Evolutionary conservation across 2,797 vertebrate species (phyloP).

Genomic region (Lepus oiostolus): DNA sequence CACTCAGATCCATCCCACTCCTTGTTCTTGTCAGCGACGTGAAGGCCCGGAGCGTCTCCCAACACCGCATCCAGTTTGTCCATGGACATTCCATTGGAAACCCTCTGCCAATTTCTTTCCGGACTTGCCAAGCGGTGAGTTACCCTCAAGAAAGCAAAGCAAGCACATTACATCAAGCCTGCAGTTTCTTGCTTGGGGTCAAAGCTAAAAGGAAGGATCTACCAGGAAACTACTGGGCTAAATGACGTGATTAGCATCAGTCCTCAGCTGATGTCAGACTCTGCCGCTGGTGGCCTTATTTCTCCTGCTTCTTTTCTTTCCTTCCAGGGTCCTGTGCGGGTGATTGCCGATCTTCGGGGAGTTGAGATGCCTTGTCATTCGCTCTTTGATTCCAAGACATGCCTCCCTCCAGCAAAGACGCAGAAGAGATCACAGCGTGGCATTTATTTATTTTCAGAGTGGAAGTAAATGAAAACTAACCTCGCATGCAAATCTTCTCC

Average conservation of each 20-base stretch:
- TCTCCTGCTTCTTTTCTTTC: constrained; percentile 35
- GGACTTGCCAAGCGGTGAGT: neutral
- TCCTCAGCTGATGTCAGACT: neutral
- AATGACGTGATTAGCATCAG: neutral
- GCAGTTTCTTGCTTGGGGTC: constrained; percentile 8
- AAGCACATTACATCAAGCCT: neutral
- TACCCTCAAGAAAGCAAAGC: neutral
- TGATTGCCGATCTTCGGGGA: constrained; percentile 54
- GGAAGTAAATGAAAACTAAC: constrained; percentile 59
- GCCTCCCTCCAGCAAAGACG: constrained; percentile 34
- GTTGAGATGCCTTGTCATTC: constrained; percentile 69
- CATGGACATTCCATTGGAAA: neutral
- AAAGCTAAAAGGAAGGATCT: constrained; percentile 5
- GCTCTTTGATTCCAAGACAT: constrained; percentile 65
- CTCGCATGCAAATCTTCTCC: neutral
- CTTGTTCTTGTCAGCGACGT: neutral
- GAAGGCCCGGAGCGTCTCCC: neutral
- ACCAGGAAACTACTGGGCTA: neutral
- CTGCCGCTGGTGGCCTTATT: neutral
- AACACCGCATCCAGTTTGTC: neutral
- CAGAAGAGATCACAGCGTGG: constrained; percentile 11
- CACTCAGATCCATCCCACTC: neutral
- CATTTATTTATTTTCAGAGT: constrained; percentile 67
- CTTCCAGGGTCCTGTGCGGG: constrained; percentile 44
- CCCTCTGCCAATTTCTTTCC: neutral